Base-by-base conservation (phyloP, 2,113 vertebrate genomes). In the Zapus hudsonius region DNA sequence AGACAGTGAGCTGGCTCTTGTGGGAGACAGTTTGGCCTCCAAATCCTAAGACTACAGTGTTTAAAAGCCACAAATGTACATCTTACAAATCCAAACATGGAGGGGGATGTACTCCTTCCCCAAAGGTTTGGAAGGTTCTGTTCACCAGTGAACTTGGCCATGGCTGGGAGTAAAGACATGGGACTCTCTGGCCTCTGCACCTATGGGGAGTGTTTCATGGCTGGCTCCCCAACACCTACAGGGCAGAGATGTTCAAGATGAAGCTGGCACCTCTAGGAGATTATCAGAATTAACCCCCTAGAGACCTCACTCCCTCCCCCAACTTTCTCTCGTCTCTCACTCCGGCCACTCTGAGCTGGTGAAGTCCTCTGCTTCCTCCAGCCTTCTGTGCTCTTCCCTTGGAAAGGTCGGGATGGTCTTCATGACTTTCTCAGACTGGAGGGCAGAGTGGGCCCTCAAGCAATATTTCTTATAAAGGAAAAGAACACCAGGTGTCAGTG, bases 361-460 rank as follows among this genome's bases (percentile, higher is more conserved):
- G 22, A n/a, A 4, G 0, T 61, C 64, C 85, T 69, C 17, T 55
- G 42, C 19, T 25, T 13, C 29, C 66, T 40, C 8, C 22, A 0
- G 8, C 69, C 22, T 22, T 66, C 33, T 44, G 5, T n/a, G n/a
- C n/a, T n/a, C n/a, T n/a, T n/a, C n/a, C n/a, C 44, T 47, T 63
- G 55, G 38, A 91, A 78, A 64, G 44, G 7, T 5, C 9, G 33
- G 44, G 10, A 5, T 59, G 10, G 31, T 76, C 40, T 67, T 63
- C 5, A 8, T 27, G 36, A 13, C 63, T 52, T 7, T 22, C 44
- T 2, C n/a, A 11, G 17, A 15, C 52, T 33, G 25, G 4, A 1
- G 19, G 38, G 0, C 36, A 27, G 2, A 29, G 67, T 38, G 4
- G 0, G 10, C 17, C 1, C 0, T 20, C 0, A 19, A 12, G 25